Evolutionary conservation across 2,888 invertebrate species (phyloP).

Genomic region (Perithous albicinctus): DNA sequence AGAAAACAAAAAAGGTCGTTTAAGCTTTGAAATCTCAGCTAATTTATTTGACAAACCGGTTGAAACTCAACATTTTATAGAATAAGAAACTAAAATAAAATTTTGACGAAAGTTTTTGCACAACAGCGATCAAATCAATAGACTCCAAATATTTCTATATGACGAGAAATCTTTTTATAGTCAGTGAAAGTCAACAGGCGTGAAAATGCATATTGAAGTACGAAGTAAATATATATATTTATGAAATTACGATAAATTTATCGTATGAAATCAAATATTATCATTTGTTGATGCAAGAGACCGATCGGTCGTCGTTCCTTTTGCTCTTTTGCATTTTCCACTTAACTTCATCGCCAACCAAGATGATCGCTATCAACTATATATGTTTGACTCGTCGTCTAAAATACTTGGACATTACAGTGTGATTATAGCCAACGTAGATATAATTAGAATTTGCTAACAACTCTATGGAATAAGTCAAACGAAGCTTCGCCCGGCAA

Average conservation of each 20-base stretch:
- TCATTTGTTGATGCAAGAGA: background rate
- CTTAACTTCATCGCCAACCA: constrained; percentile 15
- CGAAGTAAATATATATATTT: background rate
- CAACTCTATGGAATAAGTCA: constrained; percentile 1
- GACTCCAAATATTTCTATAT: background rate
- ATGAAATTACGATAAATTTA: constrained; percentile 25
- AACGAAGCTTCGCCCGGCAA: constrained; percentile 39
- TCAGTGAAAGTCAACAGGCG: constrained; percentile 7
- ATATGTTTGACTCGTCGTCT: background rate
- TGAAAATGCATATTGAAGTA: background rate
- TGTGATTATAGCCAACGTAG: constrained; percentile 3
- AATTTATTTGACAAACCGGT: too few relatives aligned
- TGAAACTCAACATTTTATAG: too few relatives aligned
- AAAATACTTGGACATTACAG: constrained; percentile 21
- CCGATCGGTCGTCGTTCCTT: background rate
- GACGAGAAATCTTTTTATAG: too few relatives aligned
- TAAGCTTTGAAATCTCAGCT: too few relatives aligned
- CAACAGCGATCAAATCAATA: too few relatives aligned
- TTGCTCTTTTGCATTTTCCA: background rate
- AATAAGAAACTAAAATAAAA: too few relatives aligned
- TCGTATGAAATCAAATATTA: background rate
- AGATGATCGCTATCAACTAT: constrained; percentile 7
- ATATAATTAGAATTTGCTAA: constrained; percentile 42
- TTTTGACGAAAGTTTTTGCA: background rate
- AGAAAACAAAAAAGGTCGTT: too few relatives aligned